Conservation (phyloP, 2,888 invertebrate species). For the Drosophila austrosaltans region DNA sequence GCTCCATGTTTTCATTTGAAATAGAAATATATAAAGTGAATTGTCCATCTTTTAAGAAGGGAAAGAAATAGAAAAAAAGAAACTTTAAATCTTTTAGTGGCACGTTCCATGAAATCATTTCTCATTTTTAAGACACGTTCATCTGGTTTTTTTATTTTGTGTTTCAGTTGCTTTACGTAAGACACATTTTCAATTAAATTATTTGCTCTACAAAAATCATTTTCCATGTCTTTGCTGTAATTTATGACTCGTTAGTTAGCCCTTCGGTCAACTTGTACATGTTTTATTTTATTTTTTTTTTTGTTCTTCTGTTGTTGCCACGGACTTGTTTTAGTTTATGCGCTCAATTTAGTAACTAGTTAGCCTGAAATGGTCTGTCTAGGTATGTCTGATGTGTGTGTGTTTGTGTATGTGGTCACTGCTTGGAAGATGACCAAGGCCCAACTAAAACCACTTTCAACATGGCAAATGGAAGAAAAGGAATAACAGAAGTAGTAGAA, state of each 20-base stretch:
- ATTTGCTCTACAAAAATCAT: conserved; percentile 19
- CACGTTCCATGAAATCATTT: conserved; percentile 24
- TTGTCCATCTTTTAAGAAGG: background rate
- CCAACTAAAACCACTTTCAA: conserved; percentile 60
- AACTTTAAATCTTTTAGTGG: background rate
- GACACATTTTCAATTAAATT: conserved; percentile 11
- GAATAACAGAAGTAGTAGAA: background rate
- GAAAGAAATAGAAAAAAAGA: background rate
- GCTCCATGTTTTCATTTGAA: background rate
- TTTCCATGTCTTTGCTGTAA: conserved; percentile 15
- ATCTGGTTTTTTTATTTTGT: conserved; percentile 21
- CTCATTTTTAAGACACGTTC: conserved; percentile 25
- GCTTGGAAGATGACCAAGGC: conserved; percentile 31
- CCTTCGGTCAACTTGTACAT: background rate
- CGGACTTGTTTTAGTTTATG: conserved; percentile 70
- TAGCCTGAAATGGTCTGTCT: conserved; percentile 57
- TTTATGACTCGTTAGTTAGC: conserved; percentile 12
- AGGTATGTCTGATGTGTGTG: background rate
- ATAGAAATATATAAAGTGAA: background rate
- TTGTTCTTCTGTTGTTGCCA: conserved; percentile 31
- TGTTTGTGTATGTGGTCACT: conserved; percentile 41
- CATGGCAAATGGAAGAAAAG: conserved; percentile 20
- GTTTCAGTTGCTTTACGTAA: background rate
- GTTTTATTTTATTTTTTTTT: background rate
- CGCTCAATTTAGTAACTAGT: conserved; percentile 77